A percentile compares a stretch with the other conserved stretches of the same genome.
phyloP scores from a whole-genome alignment of 2,113 vertebrate genomes.

The Halichoerus grypus region DNA sequence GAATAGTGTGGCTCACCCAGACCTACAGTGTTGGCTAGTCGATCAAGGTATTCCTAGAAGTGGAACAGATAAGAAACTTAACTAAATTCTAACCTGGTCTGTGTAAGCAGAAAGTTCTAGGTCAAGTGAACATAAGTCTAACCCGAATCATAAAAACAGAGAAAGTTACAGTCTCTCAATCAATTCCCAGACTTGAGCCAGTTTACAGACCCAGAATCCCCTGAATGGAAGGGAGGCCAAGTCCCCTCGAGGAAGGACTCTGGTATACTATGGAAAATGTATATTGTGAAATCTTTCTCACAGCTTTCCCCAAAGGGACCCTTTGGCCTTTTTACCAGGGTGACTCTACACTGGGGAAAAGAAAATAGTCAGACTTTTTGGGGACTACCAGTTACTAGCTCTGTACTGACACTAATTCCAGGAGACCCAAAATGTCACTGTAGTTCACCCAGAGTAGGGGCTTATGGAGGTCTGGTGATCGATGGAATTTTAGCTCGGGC shows the following conservation, averaged over 20 bases:
- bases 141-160: background rate
- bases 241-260: background rate
- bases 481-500: background rate
- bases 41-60: background rate
- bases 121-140: background rate
- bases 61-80: background rate
- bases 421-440: background rate
- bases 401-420: background rate
- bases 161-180: background rate
- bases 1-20: background rate
- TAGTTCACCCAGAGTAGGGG: background rate
- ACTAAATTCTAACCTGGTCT: background rate
- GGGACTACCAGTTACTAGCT: background rate
- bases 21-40: rapidly evolving
- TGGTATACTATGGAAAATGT: background rate
- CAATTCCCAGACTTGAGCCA: background rate
- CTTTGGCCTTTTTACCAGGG: background rate
- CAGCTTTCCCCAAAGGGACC: background rate
- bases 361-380: background rate
- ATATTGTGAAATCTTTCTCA: background rate
- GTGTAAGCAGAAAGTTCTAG: background rate
- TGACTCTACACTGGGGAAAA: background rate
- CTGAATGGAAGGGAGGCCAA: background rate
- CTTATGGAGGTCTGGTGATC: background rate
- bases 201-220: background rate